Percentiles rank a stretch among this genome's conserved stretches.
These are phyloP conservation scores for Alligator sinensis DNA, from an alignment of 2,113 vertebrate genomes.

Conservation along the genomic window DNA sequence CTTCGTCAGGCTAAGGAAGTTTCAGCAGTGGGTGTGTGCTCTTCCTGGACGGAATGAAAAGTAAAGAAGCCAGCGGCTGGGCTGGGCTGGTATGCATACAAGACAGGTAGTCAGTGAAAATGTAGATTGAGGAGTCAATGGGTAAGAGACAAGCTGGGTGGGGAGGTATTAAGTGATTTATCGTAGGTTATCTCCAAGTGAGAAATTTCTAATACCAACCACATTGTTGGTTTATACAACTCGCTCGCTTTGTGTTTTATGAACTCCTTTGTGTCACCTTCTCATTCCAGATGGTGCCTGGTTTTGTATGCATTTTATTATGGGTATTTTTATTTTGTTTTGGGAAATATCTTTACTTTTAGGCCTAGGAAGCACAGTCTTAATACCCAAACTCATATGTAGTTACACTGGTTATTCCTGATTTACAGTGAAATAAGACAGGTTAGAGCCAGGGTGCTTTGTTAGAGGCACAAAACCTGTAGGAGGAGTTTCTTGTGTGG, in stretches of 20 bases:
- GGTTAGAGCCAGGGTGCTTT: not conserved
- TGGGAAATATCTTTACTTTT: conserved; percentile 6
- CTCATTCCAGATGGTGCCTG: conserved; percentile 38
- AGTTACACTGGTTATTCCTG: not conserved
- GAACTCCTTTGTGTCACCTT: conserved; percentile 32
- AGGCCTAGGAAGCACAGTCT: not conserved
- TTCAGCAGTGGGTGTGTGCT: no score
- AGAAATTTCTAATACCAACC: conserved; percentile 49
- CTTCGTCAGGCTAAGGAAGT: no score
- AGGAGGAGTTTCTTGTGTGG: conserved; percentile 23
- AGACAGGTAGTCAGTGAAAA: no score
- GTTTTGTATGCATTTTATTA: conserved; percentile 34
- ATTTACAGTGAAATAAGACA: conserved; percentile 30
- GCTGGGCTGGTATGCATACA: no score
- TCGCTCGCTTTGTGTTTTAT: conserved; percentile 59
- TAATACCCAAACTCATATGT: not conserved
- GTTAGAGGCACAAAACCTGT: conserved; percentile 10
- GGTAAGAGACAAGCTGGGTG: no score
- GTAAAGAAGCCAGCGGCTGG: no score
- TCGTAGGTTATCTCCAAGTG: conserved; percentile 27
- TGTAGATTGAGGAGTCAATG: no score
- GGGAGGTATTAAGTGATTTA: conserved; percentile 54
- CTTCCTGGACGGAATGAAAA: no score
- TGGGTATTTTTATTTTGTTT: not conserved
- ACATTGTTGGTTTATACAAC: conserved; percentile 35